Conservation (phyloP, 2,113 vertebrate genomes). For the Syrmaticus mikado region DNA sequence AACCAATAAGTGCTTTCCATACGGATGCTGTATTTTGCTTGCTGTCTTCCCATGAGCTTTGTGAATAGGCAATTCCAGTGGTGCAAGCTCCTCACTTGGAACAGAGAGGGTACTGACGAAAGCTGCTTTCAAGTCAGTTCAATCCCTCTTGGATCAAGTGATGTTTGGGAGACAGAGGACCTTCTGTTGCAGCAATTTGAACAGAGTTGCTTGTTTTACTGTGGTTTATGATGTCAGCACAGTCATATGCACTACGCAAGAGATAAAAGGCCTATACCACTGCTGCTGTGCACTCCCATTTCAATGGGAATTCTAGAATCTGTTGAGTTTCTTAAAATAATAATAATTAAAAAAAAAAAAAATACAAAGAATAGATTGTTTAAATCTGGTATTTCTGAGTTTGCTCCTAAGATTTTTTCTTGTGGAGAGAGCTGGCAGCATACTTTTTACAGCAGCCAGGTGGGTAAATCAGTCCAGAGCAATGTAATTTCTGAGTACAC, state of each 20-base stretch:
- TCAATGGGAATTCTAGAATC: not conserved
- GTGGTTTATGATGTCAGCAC: not conserved
- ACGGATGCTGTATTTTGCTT: not conserved
- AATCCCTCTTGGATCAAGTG: not conserved
- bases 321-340: not conserved
- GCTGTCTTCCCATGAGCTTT: not conserved
- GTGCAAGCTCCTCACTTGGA: not conserved
- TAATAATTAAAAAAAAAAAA: not conserved
- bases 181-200: constrained; percentile 12
- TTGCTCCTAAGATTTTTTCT: not conserved
- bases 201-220: not conserved
- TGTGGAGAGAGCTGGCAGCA: not conserved
- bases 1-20: not conserved
- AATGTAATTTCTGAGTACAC: not conserved
- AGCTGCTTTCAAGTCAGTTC: constrained; percentile 17
- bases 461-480: not conserved
- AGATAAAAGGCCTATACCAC: not conserved
- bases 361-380: not conserved
- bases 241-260: not conserved
- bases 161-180: constrained; percentile 1
- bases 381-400: not conserved
- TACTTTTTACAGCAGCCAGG: not conserved
- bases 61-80: not conserved
- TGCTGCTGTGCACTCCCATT: not conserved
- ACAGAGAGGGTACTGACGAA: constrained; percentile 1